Evolutionary conservation across 2,113 vertebrate genomes (phyloP), one percentile per base, ranked within the genome.

Genomic region (Vidua chalybeata): DNA sequence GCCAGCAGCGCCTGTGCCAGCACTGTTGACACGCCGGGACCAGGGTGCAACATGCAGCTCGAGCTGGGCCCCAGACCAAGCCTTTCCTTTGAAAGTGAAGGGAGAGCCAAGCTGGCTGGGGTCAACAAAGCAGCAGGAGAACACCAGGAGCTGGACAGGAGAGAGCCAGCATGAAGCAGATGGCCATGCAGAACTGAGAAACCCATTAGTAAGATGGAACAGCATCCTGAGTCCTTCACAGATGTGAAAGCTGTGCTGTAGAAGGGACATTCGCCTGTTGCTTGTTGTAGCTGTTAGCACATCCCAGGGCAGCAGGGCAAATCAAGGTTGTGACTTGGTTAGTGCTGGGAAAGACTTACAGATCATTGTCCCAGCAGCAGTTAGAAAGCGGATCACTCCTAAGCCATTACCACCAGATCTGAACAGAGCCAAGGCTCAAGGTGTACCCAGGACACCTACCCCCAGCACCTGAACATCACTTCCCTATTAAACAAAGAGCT

Each of bases 161-260:
- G 68, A 74, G 52, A 92, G 87, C 68, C 83, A 92, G 93, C 64
- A 27, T 7, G 12, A 39, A 93, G 90, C 94, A 96, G 94, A 90
- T 80, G 89, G 92, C 79, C 94, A 95, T 97, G 96, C 96, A 93
- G 84, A 83, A 91, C 87, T 14, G 90, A 30, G 39, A 93, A 89
- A 84, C 48, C 59, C 21, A 0, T 64, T 7, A 96, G 94, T 6
- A 13, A 89, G 76, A 78, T 49, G 79, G 79, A 67, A 48, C 30
- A 19, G 90, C 76, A 54, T 76, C 45, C 79, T 5, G 20, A 72
- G 49, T 41, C 63, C 72, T 68, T 92, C 72, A 37, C 56, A 69
- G 84, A 37, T 75, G 82, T 15, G 48, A 73, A 78, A 4, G 10
- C 43, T 3, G 23, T 33, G 69, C 55, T 39, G 7, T 46, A 41